Conservation (phyloP, 2,888 invertebrate species). For the Lypha dubia region DNA sequence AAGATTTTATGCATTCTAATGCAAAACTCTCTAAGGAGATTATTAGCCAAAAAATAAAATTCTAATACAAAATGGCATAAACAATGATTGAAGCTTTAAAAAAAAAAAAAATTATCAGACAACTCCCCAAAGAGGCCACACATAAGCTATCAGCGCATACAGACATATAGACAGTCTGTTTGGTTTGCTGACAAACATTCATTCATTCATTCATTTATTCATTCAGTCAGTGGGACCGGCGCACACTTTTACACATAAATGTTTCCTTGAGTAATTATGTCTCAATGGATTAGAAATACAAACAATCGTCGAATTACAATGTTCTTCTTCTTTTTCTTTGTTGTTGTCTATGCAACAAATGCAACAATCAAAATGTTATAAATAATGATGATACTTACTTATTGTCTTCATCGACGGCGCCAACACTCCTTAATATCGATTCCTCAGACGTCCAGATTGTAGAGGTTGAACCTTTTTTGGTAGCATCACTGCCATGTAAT, state of each 20-base stretch:
- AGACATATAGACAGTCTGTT: neutral
- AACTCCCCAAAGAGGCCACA: conserved; percentile 71
- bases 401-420: conserved; percentile 84
- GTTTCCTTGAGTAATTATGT: conserved; percentile 64
- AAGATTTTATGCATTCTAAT: neutral
- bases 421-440: conserved; percentile 83
- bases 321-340: neutral
- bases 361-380: conserved; percentile 51
- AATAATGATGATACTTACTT: conserved; percentile 78
- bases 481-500: conserved; percentile 79
- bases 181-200: neutral
- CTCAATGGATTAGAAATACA: conserved; percentile 67
- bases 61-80: conserved; percentile 31
- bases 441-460: conserved; percentile 84
- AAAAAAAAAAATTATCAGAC: conserved; percentile 12
- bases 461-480: conserved; percentile 83
- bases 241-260: conserved; percentile 54
- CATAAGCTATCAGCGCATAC: conserved; percentile 51
- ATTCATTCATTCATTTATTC: conserved; percentile 12
- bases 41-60: conserved; percentile 64
- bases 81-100: conserved; percentile 36
- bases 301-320: conserved; percentile 18
- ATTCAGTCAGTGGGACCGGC: conserved; percentile 21
- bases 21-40: conserved; percentile 51
- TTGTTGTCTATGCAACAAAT: conserved; percentile 25